phyloP scores from a whole-genome alignment of 2,113 vertebrate species.

The Merops nubicus region DNA sequence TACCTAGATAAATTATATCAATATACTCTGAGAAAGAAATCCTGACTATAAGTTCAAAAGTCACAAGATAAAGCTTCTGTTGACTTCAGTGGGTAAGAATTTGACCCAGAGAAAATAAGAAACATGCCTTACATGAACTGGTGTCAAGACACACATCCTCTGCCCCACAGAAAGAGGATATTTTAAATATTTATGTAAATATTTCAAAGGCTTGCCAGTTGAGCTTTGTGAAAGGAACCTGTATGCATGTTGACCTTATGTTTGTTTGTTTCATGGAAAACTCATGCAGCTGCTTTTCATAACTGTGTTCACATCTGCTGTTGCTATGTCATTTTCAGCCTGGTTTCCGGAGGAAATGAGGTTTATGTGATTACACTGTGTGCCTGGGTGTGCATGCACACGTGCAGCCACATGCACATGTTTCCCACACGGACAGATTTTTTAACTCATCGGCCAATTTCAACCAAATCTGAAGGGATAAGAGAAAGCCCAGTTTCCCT shows the following conservation, averaged over 20 bases:
- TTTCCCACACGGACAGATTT: not conserved
- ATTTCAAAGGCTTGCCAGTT: slow-evolving; percentile 41
- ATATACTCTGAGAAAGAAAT: not conserved
- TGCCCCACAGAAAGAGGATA: slow-evolving; percentile 18
- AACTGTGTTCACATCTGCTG: slow-evolving; percentile 48
- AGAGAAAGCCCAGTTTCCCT: not conserved
- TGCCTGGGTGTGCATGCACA: not conserved
- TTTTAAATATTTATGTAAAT: slow-evolving; percentile 45
- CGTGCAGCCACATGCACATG: not conserved
- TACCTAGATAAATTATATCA: not conserved
- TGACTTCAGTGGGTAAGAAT: not conserved
- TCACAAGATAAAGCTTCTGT: not conserved
- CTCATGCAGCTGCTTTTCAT: slow-evolving; percentile 40
- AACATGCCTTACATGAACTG: not conserved
- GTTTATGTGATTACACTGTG: slow-evolving; percentile 53
- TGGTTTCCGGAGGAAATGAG: slow-evolving; percentile 60
- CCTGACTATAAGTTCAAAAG: not conserved
- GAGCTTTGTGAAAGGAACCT: slow-evolving; percentile 34
- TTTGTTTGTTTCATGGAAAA: slow-evolving; percentile 42
- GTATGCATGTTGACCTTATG: slow-evolving; percentile 14
- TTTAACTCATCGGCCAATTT: not conserved
- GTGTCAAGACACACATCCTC: not conserved
- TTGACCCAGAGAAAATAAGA: not conserved
- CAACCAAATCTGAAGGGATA: not conserved
- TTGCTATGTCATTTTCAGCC: not conserved